These are phyloP conservation scores for Oxytorus armatus DNA, from an alignment of 2,888 invertebrate genomes.

Conservation along the genomic window DNA sequence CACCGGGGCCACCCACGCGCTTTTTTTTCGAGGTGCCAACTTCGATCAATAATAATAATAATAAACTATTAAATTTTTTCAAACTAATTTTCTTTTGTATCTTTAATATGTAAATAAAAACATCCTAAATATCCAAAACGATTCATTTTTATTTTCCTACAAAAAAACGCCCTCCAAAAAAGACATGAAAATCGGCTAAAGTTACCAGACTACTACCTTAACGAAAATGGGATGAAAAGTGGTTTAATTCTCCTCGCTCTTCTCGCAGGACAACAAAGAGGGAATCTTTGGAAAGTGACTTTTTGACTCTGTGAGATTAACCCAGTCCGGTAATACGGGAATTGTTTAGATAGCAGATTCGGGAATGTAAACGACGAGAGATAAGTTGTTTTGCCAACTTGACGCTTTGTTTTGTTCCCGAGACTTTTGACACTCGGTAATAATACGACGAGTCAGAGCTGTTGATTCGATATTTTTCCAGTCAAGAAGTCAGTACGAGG, in stretches of 20 bases:
- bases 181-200: too few species aligned
- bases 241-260: not conserved
- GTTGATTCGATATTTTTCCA: not conserved
- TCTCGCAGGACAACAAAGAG: too few species aligned
- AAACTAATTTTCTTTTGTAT: too few species aligned
- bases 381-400: constrained; percentile 45
- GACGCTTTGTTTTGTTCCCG: constrained; percentile 53
- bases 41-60: too few species aligned
- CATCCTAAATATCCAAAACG: too few species aligned
- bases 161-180: too few species aligned
- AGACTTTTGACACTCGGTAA: constrained; percentile 46
- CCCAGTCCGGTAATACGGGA: constrained; percentile 5
- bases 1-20: too few species aligned
- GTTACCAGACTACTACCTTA: too few species aligned
- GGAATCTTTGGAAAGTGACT: constrained; percentile 42
- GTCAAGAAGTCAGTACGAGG: not conserved
- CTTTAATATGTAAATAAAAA: too few species aligned
- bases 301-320: constrained; percentile 45
- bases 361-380: constrained; percentile 7
- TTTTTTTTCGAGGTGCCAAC: too few species aligned
- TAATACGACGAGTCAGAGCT: not conserved
- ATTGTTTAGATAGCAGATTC: not conserved
- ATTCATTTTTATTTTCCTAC: too few species aligned
- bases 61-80: too few species aligned
- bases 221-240: not conserved